Evolutionary conservation across 2,113 vertebrate genomes (phyloP).

Genomic region (Grus americana): DNA sequence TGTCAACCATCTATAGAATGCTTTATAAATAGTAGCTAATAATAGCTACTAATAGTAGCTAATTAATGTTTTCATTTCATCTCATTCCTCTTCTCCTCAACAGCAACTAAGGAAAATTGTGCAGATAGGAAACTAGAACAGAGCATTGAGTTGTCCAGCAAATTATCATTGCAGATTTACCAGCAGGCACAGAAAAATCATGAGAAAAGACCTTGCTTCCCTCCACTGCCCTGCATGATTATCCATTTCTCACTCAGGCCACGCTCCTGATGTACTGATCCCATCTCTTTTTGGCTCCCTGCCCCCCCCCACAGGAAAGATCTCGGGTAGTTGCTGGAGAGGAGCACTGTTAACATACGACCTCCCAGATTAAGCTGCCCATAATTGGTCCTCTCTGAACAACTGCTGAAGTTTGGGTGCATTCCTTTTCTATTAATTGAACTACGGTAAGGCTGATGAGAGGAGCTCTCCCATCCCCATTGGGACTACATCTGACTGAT

Average conservation of each 20-base stretch:
- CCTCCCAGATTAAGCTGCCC: neutral
- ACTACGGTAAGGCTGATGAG: neutral
- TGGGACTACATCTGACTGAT: neutral
- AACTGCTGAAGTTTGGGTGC: neutral
- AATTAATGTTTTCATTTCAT: neutral
- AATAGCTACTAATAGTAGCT: neutral
- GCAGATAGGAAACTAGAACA: neutral
- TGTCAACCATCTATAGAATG: neutral
- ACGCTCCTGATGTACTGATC: neutral
- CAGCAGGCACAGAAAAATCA: neutral
- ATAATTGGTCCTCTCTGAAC: neutral
- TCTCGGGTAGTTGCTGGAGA: rapidly evolving
- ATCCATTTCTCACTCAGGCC: neutral
- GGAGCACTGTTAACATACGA: neutral
- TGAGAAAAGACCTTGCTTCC: neutral
- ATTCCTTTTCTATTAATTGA: neutral
- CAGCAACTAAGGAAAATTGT: neutral
- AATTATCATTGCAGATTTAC: neutral
- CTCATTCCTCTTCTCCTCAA: neutral
- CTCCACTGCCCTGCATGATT: rapidly evolving
- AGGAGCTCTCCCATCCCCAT: neutral
- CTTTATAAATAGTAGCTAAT: neutral
- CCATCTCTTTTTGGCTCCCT: neutral
- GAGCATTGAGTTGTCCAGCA: neutral
- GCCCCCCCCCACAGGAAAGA: neutral